Percentiles rank a stretch among this genome's conserved stretches.
Conservation (phyloP, 2,113 vertebrate species). For the Callithrix jacchus region DNA sequence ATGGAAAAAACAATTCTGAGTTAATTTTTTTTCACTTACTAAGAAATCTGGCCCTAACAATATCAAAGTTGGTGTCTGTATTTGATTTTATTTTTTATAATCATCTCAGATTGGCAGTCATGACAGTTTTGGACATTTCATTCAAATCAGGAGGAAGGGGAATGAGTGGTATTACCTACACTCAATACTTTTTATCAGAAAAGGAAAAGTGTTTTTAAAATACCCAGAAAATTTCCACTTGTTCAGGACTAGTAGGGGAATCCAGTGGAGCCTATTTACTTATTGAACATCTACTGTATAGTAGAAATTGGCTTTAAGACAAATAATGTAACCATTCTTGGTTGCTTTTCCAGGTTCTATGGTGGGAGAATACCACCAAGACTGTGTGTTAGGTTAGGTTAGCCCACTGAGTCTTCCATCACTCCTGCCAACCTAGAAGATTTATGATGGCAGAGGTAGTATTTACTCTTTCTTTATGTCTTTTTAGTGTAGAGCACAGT, state of each 20-base stretch:
- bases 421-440: not conserved
- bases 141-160: not conserved
- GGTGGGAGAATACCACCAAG: not conserved
- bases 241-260: not conserved
- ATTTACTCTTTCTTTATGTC: not conserved
- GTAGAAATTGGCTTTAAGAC: not conserved
- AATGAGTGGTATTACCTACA: not conserved
- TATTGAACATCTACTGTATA: not conserved
- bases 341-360: not conserved
- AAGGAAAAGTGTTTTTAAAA: not conserved
- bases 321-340: not conserved
- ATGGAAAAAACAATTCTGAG: not conserved
- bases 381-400: not conserved
- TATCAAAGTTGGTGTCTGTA: not conserved
- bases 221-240: not conserved
- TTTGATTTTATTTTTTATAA: not conserved
- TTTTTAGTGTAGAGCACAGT: not conserved
- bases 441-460: not conserved
- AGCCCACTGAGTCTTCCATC: not conserved
- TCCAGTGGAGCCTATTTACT: not conserved
- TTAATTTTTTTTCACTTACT: not conserved
- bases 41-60: not conserved
- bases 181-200: not conserved
- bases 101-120: not conserved
- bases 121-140: not conserved